A percentile compares a stretch with the other conserved stretches of the same genome.
Conservation (phyloP, 2,888 invertebrate genomes). For the Hydroisotoma schaefferi region DNA sequence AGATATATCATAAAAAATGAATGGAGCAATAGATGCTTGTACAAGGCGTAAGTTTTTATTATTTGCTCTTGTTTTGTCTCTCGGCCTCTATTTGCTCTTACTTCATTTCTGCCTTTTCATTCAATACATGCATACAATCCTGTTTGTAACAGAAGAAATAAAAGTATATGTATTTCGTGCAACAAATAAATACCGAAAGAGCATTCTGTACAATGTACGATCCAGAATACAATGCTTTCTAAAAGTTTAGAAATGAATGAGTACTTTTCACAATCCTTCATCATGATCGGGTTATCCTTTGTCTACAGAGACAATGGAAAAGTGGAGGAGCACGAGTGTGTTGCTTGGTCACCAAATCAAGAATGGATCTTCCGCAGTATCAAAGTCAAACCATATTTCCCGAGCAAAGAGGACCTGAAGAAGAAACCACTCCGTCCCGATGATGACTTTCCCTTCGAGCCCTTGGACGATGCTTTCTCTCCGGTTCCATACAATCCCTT, state of each 20-base stretch:
- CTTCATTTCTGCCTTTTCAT: no score
- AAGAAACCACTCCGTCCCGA: slow-evolving; percentile 34
- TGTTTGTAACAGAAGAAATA: no score
- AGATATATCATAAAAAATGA: slow-evolving; percentile 42
- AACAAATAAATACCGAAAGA: no score
- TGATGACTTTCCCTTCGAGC: slow-evolving; percentile 32
- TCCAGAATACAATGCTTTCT: not conserved
- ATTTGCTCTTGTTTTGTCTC: no score
- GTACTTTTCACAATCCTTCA: not conserved
- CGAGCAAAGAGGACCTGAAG: slow-evolving; percentile 30
- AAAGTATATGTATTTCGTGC: no score
- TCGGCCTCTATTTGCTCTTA: no score
- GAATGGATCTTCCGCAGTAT: slow-evolving; percentile 42
- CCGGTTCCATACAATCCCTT: slow-evolving; percentile 8
- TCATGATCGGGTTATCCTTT: no score
- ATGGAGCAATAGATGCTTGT: slow-evolving; percentile 41
- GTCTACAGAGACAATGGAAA: slow-evolving; percentile 29
- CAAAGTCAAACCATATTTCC: slow-evolving; percentile 43
- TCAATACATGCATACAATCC: no score
- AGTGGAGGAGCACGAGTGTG: slow-evolving; percentile 41
- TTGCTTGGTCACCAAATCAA: slow-evolving; percentile 40
- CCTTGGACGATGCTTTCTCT: slow-evolving; percentile 25
- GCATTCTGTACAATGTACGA: no score
- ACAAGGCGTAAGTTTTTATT: slow-evolving; percentile 38
- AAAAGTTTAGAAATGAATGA: not conserved